Conservation (phyloP, 2,888 invertebrate species). For the Spilarctia lutea region DNA sequence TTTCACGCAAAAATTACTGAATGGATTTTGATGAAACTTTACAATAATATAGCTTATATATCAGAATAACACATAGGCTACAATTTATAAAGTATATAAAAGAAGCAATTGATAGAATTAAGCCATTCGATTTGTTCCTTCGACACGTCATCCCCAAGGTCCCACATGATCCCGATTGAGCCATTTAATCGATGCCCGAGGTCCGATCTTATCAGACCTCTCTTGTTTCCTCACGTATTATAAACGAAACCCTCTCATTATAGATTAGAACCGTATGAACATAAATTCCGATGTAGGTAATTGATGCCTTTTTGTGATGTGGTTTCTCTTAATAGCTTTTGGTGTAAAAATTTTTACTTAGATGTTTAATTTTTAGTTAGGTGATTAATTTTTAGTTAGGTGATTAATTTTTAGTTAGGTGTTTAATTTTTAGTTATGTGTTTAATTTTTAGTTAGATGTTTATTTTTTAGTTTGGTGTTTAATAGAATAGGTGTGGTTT, state of each 20-base stretch:
- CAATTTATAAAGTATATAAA: neutral
- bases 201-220: conserved; percentile 71
- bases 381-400: no score
- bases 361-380: no score
- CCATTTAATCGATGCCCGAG: conserved; percentile 76
- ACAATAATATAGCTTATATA: no score
- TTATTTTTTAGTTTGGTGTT: no score
- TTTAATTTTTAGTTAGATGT: neutral
- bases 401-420: neutral
- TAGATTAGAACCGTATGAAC: conserved; percentile 72
- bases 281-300: conserved; percentile 40
- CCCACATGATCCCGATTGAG: conserved; percentile 66
- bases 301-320: conserved; percentile 37
- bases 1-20: no score
- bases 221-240: conserved; percentile 68
- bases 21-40: no score
- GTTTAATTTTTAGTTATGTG: no score
- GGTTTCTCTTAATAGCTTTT: conserved; percentile 10
- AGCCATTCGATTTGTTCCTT: neutral
- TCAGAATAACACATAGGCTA: no score
- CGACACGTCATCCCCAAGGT: neutral
- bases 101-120: neutral
- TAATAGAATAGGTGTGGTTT: neutral
- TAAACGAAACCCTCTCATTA: conserved; percentile 75
- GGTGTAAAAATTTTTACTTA: neutral